Percentiles rank a stretch among this genome's conserved stretches.
Evolutionary conservation across 2,113 vertebrate species (phyloP).

Genomic region (Notechis scutatus): DNA sequence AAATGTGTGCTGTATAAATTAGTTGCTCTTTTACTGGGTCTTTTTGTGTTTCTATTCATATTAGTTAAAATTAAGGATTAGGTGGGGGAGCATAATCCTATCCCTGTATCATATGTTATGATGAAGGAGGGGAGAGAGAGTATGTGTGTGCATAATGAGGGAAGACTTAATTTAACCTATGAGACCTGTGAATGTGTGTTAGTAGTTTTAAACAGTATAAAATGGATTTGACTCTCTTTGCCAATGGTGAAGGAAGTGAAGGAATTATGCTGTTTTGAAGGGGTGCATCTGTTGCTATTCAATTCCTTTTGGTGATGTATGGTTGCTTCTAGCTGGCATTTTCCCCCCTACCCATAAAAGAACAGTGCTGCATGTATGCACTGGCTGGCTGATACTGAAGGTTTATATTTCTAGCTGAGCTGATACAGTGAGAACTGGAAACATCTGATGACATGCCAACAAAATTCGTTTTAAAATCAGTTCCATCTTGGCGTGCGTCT

Average conservation of each 20-base stretch:
- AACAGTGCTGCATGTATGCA: background rate
- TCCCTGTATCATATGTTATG: background rate
- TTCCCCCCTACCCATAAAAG: background rate
- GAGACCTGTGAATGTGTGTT: background rate
- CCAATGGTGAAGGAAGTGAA: background rate
- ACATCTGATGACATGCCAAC: constrained; percentile 18
- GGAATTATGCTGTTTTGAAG: background rate
- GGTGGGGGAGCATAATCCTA: background rate
- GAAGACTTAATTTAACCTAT: background rate
- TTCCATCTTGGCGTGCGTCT: background rate
- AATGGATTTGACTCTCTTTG: constrained; percentile 1
- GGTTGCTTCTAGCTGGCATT: constrained; percentile 10
- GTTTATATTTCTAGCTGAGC: constrained; percentile 14
- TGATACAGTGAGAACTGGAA: constrained; percentile 10
- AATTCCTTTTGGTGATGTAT: background rate
- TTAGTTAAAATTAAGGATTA: background rate
- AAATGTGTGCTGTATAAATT: background rate
- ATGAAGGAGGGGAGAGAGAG: background rate
- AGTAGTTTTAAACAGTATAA: background rate
- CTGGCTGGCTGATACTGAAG: background rate
- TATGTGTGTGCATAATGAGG: background rate
- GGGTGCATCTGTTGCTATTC: background rate
- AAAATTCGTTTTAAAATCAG: constrained; percentile 9
- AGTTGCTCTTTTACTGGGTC: background rate
- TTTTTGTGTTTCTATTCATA: background rate